These are phyloP conservation scores for Aromia moschata DNA, from an alignment of 2,888 invertebrate species.

Conservation along the genomic window DNA sequence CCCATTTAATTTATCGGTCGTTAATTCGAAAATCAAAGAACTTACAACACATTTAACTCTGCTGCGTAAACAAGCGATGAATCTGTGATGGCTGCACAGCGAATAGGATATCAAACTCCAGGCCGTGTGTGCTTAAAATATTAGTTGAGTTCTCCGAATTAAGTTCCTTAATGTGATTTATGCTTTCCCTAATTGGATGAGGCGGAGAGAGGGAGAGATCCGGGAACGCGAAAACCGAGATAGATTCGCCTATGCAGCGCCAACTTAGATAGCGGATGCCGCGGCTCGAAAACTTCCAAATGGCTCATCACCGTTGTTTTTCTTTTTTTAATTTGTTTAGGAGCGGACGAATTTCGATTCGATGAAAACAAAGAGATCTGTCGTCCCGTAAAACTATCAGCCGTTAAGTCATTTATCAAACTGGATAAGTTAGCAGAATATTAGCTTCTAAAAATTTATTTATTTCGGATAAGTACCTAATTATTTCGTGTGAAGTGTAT, in stretches of 20 bases:
- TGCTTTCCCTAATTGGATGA: conserved; percentile 54
- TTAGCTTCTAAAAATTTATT: too few relatives aligned
- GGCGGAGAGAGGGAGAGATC: conserved; percentile 42
- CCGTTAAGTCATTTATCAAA: conserved; percentile 27
- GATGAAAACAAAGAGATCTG: conserved; percentile 12
- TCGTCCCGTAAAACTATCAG: conserved; percentile 22
- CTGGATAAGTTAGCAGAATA: conserved; percentile 20
- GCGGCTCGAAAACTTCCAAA: conserved; percentile 25
- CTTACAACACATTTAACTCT: conserved; percentile 51
- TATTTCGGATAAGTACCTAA: too few relatives aligned
- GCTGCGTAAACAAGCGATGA: conserved; percentile 51
- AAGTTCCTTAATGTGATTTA: conserved; percentile 56
- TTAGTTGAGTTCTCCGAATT: conserved; percentile 52
- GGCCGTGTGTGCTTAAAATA: conserved; percentile 54
- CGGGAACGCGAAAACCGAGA: conserved; percentile 13
- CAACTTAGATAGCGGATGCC: conserved; percentile 17
- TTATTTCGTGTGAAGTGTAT: too few relatives aligned
- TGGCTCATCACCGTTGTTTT: too few relatives aligned
- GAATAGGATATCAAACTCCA: conserved; percentile 44
- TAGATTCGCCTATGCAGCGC: conserved; percentile 14
- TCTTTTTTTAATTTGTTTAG: conserved; percentile 28
- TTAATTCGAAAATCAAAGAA: conserved; percentile 38
- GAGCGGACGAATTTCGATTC: conserved; percentile 27
- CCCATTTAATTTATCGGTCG: too few relatives aligned
- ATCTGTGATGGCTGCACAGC: conserved; percentile 47